Conservation (phyloP, 1,140 invertebrate species). For the Odontomachus brunneus region DNA sequence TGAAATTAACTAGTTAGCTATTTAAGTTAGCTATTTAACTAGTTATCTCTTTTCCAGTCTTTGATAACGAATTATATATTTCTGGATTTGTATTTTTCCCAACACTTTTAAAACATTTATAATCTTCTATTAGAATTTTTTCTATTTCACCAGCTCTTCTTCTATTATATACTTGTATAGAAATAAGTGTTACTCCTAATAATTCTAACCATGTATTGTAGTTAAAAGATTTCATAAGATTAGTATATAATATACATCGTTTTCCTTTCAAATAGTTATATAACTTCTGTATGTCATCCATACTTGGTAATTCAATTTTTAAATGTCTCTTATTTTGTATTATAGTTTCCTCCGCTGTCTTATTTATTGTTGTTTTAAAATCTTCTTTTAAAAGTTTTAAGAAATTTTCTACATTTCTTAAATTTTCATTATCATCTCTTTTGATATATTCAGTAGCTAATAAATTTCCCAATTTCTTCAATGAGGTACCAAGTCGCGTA, state of each 20-base stretch:
- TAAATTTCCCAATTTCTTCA: not conserved
- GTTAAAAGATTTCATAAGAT: not conserved
- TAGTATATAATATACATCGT: not conserved
- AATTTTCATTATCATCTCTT: no score
- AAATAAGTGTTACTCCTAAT: constrained; percentile 11
- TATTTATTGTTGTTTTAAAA: constrained; percentile 25
- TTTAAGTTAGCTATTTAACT: no score
- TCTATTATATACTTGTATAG: constrained; percentile 22
- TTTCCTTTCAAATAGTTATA: constrained; percentile 7
- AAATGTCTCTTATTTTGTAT: not conserved
- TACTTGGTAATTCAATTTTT: constrained; percentile 6
- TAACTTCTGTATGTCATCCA: not conserved
- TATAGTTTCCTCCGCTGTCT: not conserved
- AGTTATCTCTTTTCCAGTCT: constrained; percentile 1
- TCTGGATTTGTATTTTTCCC: not conserved
- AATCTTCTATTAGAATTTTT: constrained; percentile 17
- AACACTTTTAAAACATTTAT: constrained; percentile 32
- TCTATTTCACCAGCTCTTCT: constrained; percentile 21
- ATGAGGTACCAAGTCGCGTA: not conserved
- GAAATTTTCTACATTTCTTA: constrained; percentile 2
- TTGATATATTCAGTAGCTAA: constrained; percentile 15
- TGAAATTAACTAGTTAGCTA: no score
- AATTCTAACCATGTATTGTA: constrained; percentile 5
- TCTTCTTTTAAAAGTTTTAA: not conserved
- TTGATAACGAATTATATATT: constrained; percentile 5